Base-by-base conservation (phyloP, 2,888 invertebrate genomes). In the Drosophila maculinotata region DNA sequence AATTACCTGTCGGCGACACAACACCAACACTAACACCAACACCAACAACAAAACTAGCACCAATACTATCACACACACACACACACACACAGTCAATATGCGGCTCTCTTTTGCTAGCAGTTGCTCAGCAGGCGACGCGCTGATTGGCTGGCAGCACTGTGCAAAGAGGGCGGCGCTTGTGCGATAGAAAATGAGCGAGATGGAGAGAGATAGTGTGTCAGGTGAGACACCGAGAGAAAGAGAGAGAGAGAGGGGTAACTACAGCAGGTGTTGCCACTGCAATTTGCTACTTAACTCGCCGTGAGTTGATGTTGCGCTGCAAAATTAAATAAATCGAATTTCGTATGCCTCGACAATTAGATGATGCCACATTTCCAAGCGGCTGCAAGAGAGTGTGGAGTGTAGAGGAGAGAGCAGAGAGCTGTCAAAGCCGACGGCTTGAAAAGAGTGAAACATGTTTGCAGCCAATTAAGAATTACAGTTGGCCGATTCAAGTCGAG, bases 1-100 rank as follows among this genome's bases (percentile, higher is more conserved):
- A 81, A 81, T 81, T 86, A 73, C 81, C 86, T 81, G 81, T 81
- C 81, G 81, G 47, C 86, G 83, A 81, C 81, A 83, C 80, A 78
- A 84, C 85, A 78, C 76, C 63, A 79, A 39, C 49, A 53, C 42
- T 39, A 69, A 62, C 70, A 70, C 49, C 49, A 30, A 26, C 69
- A 73, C 47, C n/a, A n/a, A n/a, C n/a, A n/a, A n/a, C n/a, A n/a
- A n/a, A n/a, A n/a, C n/a, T n/a, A n/a, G 17, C 10, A 14, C 38
- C 14, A 12, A 41, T 45, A 36, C 51, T 39, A 20, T 26, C 45
- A 20, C 33, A 15, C n/a, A 33, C 3, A 28, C 25, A 10, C 12
- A 17, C n/a, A 45, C 47, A 42, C 31, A 15, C 38, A 36, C 33
- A n/a, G 5, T 14, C 1, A 33, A 25, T 15, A 33, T 57, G 36